Conservation (phyloP, 2,797 vertebrate species). For the Scyliorhinus canicula region DNA sequence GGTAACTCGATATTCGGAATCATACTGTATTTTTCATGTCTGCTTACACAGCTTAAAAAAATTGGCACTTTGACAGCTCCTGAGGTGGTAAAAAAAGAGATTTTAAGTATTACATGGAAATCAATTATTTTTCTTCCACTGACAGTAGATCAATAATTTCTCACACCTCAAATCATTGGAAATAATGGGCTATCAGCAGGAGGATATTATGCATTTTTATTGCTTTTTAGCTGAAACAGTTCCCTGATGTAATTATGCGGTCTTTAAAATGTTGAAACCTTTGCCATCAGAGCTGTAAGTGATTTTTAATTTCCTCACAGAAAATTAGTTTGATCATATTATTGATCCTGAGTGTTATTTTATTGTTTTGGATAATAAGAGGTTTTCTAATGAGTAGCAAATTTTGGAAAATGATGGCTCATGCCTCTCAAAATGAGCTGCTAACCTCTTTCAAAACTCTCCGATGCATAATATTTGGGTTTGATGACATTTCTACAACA, state of each 20-base stretch:
- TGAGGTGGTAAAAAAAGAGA: not conserved
- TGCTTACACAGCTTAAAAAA: not conserved
- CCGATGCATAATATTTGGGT: too few relatives aligned
- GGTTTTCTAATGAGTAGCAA: not conserved
- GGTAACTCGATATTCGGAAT: not conserved
- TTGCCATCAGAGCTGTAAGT: not conserved
- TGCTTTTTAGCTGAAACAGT: not conserved
- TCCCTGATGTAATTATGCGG: not conserved
- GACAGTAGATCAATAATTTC: slow-evolving; percentile 15
- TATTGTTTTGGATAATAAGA: not conserved
- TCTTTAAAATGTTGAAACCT: not conserved
- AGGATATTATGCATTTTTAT: not conserved
- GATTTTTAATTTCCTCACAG: too few relatives aligned
- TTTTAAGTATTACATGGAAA: slow-evolving; percentile 1
- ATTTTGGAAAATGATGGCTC: not conserved
- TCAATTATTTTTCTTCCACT: not conserved
- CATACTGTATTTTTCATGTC: not conserved
- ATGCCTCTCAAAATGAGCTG: not conserved
- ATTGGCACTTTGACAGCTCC: not conserved
- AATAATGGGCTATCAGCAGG: not conserved
- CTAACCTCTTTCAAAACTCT: not conserved
- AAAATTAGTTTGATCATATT: slow-evolving; percentile 10
- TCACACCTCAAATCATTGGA: not conserved
- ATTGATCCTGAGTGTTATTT: not conserved
- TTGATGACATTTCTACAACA: not conserved